Conservation (phyloP, 2,888 invertebrate species). For the Noctua fimbriata region DNA sequence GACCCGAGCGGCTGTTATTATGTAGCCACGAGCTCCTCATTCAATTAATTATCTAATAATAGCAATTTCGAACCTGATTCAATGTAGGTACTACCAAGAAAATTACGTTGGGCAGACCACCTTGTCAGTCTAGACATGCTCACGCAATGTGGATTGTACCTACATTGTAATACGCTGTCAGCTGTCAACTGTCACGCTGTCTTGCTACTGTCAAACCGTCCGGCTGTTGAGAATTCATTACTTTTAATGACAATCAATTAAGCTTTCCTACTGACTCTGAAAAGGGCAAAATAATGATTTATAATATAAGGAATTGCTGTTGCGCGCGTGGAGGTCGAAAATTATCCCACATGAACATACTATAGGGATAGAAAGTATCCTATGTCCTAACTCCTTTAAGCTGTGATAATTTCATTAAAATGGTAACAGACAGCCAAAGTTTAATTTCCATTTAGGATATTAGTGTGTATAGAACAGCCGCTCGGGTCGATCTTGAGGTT, state of each 20-base stretch:
- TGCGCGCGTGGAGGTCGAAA: not conserved
- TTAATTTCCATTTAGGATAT: not conserved
- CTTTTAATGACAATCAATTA: slow-evolving; percentile 42
- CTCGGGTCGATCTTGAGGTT: no score
- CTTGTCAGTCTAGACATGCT: slow-evolving; percentile 7
- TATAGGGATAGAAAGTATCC: not conserved
- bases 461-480: not conserved
- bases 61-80: not conserved
- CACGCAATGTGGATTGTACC: slow-evolving; percentile 19
- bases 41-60: not conserved
- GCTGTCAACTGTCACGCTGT: slow-evolving; percentile 43
- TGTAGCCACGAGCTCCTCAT: no score
- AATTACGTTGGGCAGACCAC: not conserved
- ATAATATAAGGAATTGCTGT: not conserved
- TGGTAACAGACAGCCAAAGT: not conserved
- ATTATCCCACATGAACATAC: not conserved
- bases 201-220: slow-evolving; percentile 37
- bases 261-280: not conserved
- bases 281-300: slow-evolving; percentile 4
- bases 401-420: not conserved
- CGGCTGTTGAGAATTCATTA: slow-evolving; percentile 39
- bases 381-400: not conserved
- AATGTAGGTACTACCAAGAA: not conserved
- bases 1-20: not conserved
- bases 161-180: slow-evolving; percentile 29